Percentiles rank a stretch among this genome's conserved stretches.
These are phyloP conservation scores for Xylota sylvarum DNA, from an alignment of 2,888 invertebrate species.

Conservation along the genomic window DNA sequence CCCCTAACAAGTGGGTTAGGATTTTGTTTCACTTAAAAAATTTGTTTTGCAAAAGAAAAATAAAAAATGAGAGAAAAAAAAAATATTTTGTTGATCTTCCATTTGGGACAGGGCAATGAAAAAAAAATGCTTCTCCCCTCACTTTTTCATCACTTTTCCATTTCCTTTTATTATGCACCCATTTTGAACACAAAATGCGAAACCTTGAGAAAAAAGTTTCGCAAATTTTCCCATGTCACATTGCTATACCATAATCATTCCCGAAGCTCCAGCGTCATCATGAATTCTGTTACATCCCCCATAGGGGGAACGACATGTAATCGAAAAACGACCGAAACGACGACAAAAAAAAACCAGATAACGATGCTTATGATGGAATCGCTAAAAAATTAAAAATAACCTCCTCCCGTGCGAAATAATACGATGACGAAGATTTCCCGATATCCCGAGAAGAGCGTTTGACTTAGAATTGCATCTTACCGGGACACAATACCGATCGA, in stretches of 20 bases:
- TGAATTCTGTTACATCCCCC: slow-evolving; percentile 45
- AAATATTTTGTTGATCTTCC: slow-evolving; percentile 37
- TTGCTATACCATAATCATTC: slow-evolving; percentile 64
- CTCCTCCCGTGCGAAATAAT: slow-evolving; percentile 1
- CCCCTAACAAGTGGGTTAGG: slow-evolving; percentile 7
- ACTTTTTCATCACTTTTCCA: slow-evolving; percentile 51
- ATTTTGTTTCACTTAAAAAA: slow-evolving; percentile 34
- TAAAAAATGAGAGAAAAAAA: slow-evolving; percentile 1
- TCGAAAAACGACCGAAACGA: slow-evolving; percentile 38
- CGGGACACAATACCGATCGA: slow-evolving; percentile 54
- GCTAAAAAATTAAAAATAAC: slow-evolving; percentile 43
- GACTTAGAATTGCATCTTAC: slow-evolving; percentile 2
- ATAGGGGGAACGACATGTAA: slow-evolving; percentile 44
- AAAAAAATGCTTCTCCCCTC: slow-evolving; percentile 26
- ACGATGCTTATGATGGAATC: slow-evolving; percentile 43
- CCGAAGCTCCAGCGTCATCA: slow-evolving; percentile 33
- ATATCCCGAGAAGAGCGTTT: slow-evolving; percentile 2
- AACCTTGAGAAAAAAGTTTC: slow-evolving; percentile 51
- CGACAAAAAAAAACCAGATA: slow-evolving; percentile 6
- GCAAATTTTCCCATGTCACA: slow-evolving; percentile 52
- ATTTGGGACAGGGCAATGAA: slow-evolving; percentile 58
- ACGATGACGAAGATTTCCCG: slow-evolving; percentile 32
- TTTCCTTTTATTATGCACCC: slow-evolving; percentile 57
- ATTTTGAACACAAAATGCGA: slow-evolving; percentile 45
- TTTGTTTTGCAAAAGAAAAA: not conserved